phyloP scores from a whole-genome alignment of 2,888 invertebrate species.

The Galeruca laticollis region DNA sequence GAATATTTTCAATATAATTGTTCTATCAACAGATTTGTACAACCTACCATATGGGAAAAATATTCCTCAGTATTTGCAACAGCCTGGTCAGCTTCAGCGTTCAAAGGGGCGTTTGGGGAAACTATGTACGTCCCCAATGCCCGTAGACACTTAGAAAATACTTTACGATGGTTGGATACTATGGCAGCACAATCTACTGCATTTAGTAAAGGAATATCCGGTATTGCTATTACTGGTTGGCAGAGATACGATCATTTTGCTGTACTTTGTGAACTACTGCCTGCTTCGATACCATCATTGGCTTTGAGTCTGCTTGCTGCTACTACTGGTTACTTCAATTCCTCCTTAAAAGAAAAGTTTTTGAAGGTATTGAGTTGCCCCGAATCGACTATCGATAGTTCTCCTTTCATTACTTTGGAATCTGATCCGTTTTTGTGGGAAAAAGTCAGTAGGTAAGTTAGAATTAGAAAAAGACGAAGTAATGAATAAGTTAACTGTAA shows the following conservation, averaged over 20 bases:
- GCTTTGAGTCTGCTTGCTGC: conserved; percentile 73
- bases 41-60: conserved; percentile 73
- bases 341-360: conserved; percentile 66
- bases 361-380: conserved; percentile 71
- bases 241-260: conserved; percentile 80
- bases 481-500: no score
- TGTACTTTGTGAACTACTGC: conserved; percentile 77
- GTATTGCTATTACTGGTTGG: conserved; percentile 71
- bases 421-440: conserved; percentile 74
- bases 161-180: conserved; percentile 76
- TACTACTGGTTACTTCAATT: conserved; percentile 73
- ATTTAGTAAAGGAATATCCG: conserved; percentile 69
- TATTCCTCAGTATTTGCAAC: conserved; percentile 76
- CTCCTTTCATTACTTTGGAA: conserved; percentile 71
- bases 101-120: conserved; percentile 81
- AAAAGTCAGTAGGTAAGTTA: conserved; percentile 67
- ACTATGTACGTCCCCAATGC: conserved; percentile 76
- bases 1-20: not conserved
- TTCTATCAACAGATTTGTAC: conserved; percentile 59
- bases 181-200: conserved; percentile 72
- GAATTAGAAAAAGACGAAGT: not conserved
- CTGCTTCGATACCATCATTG: conserved; percentile 74
- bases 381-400: conserved; percentile 55
- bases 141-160: conserved; percentile 78
- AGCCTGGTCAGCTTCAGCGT: conserved; percentile 81